phyloP scores from a whole-genome alignment of 2,113 vertebrate genomes.

The Falco punctatus region DNA sequence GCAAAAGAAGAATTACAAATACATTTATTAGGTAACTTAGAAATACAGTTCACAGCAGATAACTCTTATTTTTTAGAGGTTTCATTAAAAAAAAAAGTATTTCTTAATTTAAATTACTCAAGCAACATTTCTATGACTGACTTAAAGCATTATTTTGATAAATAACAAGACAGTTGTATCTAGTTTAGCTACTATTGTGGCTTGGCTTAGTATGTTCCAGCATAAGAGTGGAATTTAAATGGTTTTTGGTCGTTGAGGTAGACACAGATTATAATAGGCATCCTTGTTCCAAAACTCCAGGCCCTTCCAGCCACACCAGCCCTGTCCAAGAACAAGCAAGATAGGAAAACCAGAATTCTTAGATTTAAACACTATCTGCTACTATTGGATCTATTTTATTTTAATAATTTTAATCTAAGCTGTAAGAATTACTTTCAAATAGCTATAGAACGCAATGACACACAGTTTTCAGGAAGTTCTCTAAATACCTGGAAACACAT shows the following conservation, averaged over 20 bases:
- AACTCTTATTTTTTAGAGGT: not conserved
- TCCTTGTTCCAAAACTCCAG: conserved; percentile 93
- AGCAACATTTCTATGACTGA: not conserved
- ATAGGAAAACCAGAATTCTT: not conserved
- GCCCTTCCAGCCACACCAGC: conserved; percentile 98
- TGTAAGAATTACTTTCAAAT: not conserved
- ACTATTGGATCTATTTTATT: not conserved
- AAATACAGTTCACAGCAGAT: not conserved
- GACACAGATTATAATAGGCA: conserved; percentile 94
- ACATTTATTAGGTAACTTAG: not conserved
- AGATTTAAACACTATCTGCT: not conserved
- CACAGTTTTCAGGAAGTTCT: not conserved
- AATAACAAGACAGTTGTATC: not conserved
- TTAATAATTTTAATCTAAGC: not conserved
- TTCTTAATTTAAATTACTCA: conserved; percentile 16
- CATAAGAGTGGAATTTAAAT: conserved; percentile 71
- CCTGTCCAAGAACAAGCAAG: conserved; percentile 75
- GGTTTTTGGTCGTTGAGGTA: conserved; percentile 87
- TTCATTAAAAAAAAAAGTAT: not conserved
- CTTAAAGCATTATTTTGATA: not conserved
- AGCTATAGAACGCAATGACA: not conserved
- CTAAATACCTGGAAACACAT: not conserved
- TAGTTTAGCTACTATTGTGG: not conserved
- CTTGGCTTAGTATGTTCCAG: not conserved
- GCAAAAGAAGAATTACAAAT: not conserved